Base-by-base conservation (phyloP, 92 coral and sea anemone genomes). In the Umimayanthus chanpuru region DNA sequence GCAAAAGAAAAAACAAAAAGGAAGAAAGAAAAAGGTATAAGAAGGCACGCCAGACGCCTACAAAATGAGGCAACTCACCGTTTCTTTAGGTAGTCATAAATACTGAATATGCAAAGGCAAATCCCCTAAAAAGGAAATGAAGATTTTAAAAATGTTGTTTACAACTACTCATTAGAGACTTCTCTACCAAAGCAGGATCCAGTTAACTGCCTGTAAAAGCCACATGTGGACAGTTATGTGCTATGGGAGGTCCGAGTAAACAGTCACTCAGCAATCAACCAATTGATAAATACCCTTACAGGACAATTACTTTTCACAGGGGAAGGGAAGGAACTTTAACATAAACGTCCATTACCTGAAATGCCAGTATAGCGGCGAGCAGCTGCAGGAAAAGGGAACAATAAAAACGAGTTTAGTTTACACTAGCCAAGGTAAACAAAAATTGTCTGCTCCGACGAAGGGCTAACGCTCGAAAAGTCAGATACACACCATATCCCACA, bases 21-120 rank as follows among this genome's bases (percentile, higher is more conserved):
- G 16, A 6, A 49, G 0, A 11, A 43, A 30, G 39, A 4, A 50
- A 28, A 39, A 18, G 25, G 23, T 0, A 43, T 11, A 77, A 43
- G 2, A 28, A 15, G 25, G 23, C 9, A 0, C 6, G 29, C 14
- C 41, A 50, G 70, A 4, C 20, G 3, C 12, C 4, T 53, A 5
- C 23, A 80, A 5, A 32, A 6, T 61, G 41, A 7, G 4, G 16
- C 10, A n/a, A 82, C 86, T 82, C 77, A 82, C 86, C 86, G 86
- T 28, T 82, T 82, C 16, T 15, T 82, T 43, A 43, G 25, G n/a
- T 68, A 82, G 14, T 82, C 77, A 29, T 82, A 82, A 44, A 44
- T 70, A 36, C 86, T 82, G 41, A 82, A 82, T 36, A 70, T 21
- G 1, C 78, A 11, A 8, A 82, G 86, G 26, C 86, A 82, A 41